A percentile compares a stretch with the other conserved stretches of the same genome.
Evolutionary conservation across 2,888 invertebrate genomes (phyloP).

Genomic region (Drosophila subsilvestris): DNA sequence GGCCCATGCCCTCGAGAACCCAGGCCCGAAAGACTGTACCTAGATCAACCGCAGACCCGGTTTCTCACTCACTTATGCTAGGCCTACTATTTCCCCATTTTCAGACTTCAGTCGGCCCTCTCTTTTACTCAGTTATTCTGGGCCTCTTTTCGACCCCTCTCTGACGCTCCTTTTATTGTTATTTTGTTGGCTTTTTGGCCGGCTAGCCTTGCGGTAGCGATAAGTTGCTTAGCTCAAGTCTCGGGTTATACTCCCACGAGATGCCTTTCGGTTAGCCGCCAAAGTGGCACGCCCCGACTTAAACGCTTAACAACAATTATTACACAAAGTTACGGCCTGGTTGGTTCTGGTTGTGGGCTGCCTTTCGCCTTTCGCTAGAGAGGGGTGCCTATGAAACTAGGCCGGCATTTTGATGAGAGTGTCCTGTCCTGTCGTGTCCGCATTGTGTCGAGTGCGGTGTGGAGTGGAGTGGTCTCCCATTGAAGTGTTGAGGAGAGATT

Average conservation of each 20-base stretch:
- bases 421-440: constrained; percentile 60
- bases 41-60: constrained; percentile 29
- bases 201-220: constrained; percentile 48
- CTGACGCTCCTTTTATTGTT: constrained; percentile 52
- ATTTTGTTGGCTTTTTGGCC: constrained; percentile 50
- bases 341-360: neutral
- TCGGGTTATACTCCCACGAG: constrained; percentile 58
- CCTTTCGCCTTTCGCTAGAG: neutral
- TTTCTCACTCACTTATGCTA: constrained; percentile 45
- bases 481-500: constrained; percentile 27
- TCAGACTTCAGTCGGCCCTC: neutral
- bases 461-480: constrained; percentile 7
- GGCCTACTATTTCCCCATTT: constrained; percentile 46
- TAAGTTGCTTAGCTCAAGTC: constrained; percentile 51
- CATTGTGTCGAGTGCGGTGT: neutral
- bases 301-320: constrained; percentile 79
- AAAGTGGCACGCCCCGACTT: constrained; percentile 72
- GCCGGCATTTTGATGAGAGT: constrained; percentile 65
- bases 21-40: constrained; percentile 27
- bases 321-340: constrained; percentile 70
- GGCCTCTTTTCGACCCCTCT: constrained; percentile 37
- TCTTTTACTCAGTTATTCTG: constrained; percentile 44
- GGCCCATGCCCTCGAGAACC: neutral
- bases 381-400: constrained; percentile 55
- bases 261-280: constrained; percentile 62